Conservation (phyloP, 1,140 invertebrate genomes). For the Drosophila busckii region DNA sequence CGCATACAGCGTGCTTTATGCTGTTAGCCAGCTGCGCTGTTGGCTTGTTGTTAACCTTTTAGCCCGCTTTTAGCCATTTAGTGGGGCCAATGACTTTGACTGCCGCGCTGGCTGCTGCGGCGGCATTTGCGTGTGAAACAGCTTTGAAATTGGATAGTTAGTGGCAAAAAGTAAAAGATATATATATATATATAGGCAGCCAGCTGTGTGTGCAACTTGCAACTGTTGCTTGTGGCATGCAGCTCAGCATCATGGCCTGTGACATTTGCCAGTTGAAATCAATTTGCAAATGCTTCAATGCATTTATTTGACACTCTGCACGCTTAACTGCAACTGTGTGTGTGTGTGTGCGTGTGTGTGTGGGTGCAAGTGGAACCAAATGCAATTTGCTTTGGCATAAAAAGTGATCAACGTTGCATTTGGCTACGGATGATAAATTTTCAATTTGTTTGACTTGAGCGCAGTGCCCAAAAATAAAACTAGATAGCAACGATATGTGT, state of each 20-base stretch:
- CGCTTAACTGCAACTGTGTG: too few species aligned
- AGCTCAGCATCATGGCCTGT: slow-evolving; percentile 32
- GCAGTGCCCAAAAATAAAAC: slow-evolving; percentile 18
- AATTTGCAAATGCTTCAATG: slow-evolving; percentile 65
- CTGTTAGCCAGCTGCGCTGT: too few species aligned
- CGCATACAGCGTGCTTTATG: slow-evolving; percentile 8
- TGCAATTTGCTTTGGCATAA: slow-evolving; percentile 57
- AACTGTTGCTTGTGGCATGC: slow-evolving; percentile 22
- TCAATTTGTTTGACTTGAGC: slow-evolving; percentile 74
- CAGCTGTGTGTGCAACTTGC: too few species aligned
- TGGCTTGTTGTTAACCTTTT: too few species aligned
- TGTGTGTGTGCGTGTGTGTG: slow-evolving; percentile 10
- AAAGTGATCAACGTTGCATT: slow-evolving; percentile 53
- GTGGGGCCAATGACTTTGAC: slow-evolving; percentile 31
- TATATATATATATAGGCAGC: too few species aligned
- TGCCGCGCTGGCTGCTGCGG: slow-evolving; percentile 5
- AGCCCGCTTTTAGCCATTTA: too few species aligned
- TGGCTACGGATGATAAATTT: slow-evolving; percentile 63
- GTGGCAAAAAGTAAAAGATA: too few species aligned
- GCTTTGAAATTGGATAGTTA: slow-evolving; percentile 66
- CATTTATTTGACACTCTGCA: slow-evolving; percentile 21
- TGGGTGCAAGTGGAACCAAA: slow-evolving; percentile 60
- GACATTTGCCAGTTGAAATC: slow-evolving; percentile 55
- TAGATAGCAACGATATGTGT: too few species aligned
- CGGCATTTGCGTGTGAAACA: slow-evolving; percentile 69